A percentile compares a stretch with the other conserved stretches of the same genome.
Evolutionary conservation across 2,888 invertebrate species (phyloP).

Genomic region (Chrysolina haemoptera): DNA sequence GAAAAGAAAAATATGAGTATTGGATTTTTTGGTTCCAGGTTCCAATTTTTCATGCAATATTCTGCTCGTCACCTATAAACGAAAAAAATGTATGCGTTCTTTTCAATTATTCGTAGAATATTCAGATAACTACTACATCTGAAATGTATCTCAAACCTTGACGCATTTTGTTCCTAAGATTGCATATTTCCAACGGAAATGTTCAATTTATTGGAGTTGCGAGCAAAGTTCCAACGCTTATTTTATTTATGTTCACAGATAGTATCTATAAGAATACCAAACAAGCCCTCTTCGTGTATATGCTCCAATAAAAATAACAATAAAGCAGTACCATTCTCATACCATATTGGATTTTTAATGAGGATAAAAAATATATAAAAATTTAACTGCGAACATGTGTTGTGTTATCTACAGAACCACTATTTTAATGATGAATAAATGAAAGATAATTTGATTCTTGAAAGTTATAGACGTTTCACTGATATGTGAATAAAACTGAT

Average conservation of each 20-base stretch:
- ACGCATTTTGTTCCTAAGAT: background rate
- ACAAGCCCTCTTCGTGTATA: conserved; percentile 30
- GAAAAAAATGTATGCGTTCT: too few species aligned
- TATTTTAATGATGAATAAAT: conserved; percentile 14
- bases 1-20: too few species aligned
- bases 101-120: too few species aligned
- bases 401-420: conserved; percentile 1
- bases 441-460: background rate
- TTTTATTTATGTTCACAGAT: conserved; percentile 27
- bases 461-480: background rate
- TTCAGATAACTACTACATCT: too few species aligned
- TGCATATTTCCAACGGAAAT: background rate
- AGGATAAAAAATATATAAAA: conserved; percentile 38
- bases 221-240: conserved; percentile 5
- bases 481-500: background rate
- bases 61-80: too few species aligned
- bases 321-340: conserved; percentile 40
- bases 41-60: too few species aligned
- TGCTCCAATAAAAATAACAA: conserved; percentile 46
- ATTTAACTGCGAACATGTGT: conserved; percentile 30
- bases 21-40: too few species aligned
- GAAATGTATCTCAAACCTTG: background rate
- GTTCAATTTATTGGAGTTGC: conserved; percentile 8
- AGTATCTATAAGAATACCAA: conserved; percentile 30
- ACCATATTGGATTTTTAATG: conserved; percentile 43